Evolutionary conservation across 2,888 invertebrate genomes (phyloP), one percentile per base, ranked within the genome.

Genomic region (Aradus depressus): DNA sequence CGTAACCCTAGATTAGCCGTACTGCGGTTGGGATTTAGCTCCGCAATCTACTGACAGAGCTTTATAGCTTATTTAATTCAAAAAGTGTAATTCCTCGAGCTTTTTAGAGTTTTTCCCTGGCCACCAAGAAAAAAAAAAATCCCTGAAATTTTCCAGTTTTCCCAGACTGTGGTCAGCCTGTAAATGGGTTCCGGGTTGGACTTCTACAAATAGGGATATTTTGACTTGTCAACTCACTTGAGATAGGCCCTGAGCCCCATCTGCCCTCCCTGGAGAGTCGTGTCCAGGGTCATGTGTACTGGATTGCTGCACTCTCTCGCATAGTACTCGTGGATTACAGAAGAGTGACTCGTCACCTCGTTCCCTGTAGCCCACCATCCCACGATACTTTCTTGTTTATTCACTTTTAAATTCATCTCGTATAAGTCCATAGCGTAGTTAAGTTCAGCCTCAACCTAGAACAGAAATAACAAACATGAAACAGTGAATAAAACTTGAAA

Each of bases 301-400:
- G 96, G 95, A 69, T 85, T 86, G 63, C 85, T 85, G 66, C 91
- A 90, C 71, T 95, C 95, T 57, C 93, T 79, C 10, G 92, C 80
- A 69, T 96, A 96, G 71, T 96, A 96, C 67, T 96, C 95, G 65
- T 96, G 96, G 66, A 96, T 96, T 49, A 96, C 87, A 0, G 92
- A 89, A 48, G 95, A 95, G 71, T 95, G 95, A 65, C 90, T 92
- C 0, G 96, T 93, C 35, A 98, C 92, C 70, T 97, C 96, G 61
- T 89, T 84, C 47, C 96, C 95, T 0, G 97, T 98, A 1, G 96
- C 95, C 86, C 86, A 97, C 98, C 98, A 98, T 21, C 98, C 98
- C 49, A 98, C 92, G 64, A 98, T 92, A 60, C 79, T 83, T 71
- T 98, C 97, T 43, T 58, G 53, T 81, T 90, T 79, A 65, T 96